Base-by-base conservation (phyloP, 2,113 vertebrate species). In the Thinocorus orbignyianus region DNA sequence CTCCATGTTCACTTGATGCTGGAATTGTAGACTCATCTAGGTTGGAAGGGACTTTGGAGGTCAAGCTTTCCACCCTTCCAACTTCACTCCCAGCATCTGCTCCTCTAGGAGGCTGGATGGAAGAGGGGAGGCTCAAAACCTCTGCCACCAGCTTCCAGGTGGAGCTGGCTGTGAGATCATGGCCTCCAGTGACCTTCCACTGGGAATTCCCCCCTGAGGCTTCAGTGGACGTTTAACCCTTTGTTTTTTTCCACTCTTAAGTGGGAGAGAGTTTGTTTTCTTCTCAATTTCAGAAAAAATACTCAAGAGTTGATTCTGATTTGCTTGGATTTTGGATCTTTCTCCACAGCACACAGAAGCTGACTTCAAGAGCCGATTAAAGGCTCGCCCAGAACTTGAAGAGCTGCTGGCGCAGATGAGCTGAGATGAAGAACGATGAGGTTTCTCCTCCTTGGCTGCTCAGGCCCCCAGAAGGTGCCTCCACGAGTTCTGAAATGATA, bases 301-400 rank as follows among this genome's bases (percentile, higher is more conserved):
- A 6, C 11, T 68, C 15, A 13, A 8, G 17, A 54, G 11, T 10
- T 42, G 28, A 46, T 48, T 31, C 54, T 82, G 44, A 96, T 25
- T 25, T 61, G 9, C 28, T 19, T 11, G 69, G 68, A 0, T 31
- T 41, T 2, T 37, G 68, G 51, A 37, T 9, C 81, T 44, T 84
- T 51, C 92, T 85, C 49, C 69, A 10, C 80, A 99, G 99, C 98
- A 99, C 97, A 98, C 98, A 0, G 98, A 99, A 91, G 97, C 93
- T 1, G 98, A 99, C 62, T 99, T 97, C 98, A 98, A 98, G 24
- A 96, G 97, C 33, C 97, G 99, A 1, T 97, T 99, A 70, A 99
- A 99, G 97, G 46, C 96, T 5, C 98, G 99, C n/a, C 98, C 99
- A 3, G 99, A 99, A 79, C 97, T 99, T n/a, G 98, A 99, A 78